Percentiles rank a stretch among this genome's conserved stretches.
These are phyloP conservation scores for Drosophila mettleri DNA, from an alignment of 2,888 invertebrate species.

Conservation along the genomic window DNA sequence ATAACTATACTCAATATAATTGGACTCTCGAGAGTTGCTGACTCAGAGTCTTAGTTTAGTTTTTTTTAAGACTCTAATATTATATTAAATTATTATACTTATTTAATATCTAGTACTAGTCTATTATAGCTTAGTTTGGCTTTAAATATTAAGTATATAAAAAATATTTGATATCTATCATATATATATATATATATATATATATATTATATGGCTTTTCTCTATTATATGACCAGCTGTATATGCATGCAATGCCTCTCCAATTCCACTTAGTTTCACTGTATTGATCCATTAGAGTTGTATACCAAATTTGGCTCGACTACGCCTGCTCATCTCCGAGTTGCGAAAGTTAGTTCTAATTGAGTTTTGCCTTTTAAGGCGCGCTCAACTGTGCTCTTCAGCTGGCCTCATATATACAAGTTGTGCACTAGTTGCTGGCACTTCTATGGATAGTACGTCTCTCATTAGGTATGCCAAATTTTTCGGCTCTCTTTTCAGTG, in stretches of 20 bases:
- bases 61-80: neutral
- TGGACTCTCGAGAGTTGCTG: neutral
- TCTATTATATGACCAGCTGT: neutral
- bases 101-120: no score
- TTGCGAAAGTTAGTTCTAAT: neutral
- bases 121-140: no score
- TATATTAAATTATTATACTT: neutral
- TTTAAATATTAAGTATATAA: no score
- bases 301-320: neutral
- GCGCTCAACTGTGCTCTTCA: neutral
- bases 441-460: neutral
- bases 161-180: neutral
- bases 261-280: neutral
- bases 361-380: neutral
- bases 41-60: neutral
- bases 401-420: no score
- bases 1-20: neutral
- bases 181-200: neutral
- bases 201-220: no score
- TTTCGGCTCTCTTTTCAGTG: neutral
- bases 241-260: neutral
- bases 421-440: no score
- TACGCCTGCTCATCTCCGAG: neutral
- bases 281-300: no score
- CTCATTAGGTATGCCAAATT: slow-evolving; percentile 1